These are phyloP conservation scores for Trachemys scripta DNA, from an alignment of 2,113 vertebrate genomes.

Conservation along the genomic window DNA sequence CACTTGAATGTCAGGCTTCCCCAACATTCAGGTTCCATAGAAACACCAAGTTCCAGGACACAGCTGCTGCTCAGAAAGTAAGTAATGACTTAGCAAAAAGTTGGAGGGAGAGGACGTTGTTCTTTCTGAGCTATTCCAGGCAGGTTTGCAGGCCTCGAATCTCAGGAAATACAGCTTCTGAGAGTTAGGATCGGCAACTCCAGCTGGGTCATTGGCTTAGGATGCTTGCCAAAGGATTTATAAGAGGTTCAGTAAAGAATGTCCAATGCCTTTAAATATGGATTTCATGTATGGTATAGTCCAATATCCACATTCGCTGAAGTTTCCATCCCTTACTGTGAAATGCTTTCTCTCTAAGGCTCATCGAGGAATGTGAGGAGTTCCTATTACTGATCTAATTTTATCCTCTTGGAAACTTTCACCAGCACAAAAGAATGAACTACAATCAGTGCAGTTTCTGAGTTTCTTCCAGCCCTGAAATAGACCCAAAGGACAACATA, in stretches of 20 bases:
- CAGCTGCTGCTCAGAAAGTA: rapidly evolving
- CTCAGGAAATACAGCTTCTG: constrained; percentile 53
- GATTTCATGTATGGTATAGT: constrained; percentile 47
- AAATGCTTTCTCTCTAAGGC: constrained; percentile 40
- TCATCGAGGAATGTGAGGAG: constrained; percentile 53
- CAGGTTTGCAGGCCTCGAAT: constrained; percentile 32
- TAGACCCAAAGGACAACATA: background rate
- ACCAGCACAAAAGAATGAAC: constrained; percentile 41
- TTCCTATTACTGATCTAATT: constrained; percentile 59
- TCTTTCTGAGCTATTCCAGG: constrained; percentile 46
- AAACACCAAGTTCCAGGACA: background rate
- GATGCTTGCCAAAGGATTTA: constrained; percentile 63
- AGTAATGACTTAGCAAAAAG: background rate
- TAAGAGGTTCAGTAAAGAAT: constrained; percentile 71
- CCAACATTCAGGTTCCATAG: background rate
- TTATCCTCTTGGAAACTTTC: constrained; percentile 29
- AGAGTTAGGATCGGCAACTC: constrained; percentile 52
- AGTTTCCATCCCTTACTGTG: constrained; percentile 23
- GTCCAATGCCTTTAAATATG: constrained; percentile 53
- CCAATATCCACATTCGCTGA: constrained; percentile 65
- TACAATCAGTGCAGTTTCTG: constrained; percentile 11
- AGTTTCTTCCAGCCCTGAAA: constrained; percentile 54
- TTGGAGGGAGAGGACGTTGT: background rate
- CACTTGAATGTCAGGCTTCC: rapidly evolving
- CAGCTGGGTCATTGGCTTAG: constrained; percentile 72